Evolutionary conservation across 2,888 invertebrate genomes (phyloP), one percentile per base, ranked within the genome.

Genomic region (Callosobruchus maculatus): DNA sequence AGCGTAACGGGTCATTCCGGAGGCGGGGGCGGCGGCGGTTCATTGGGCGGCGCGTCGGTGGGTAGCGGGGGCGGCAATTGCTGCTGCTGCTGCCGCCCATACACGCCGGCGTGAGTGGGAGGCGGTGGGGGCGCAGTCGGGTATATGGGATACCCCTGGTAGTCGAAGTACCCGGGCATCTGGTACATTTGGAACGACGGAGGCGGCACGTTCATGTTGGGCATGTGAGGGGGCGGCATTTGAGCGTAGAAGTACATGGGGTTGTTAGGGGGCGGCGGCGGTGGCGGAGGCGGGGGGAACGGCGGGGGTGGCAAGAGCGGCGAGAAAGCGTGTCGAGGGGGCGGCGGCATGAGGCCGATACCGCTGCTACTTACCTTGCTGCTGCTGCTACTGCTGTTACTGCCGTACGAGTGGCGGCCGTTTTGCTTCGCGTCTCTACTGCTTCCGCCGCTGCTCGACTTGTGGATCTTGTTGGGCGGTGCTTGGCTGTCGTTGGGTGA

Each of bases 1-100:
- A 49, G 18, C 9, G 13, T 49, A 1, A 5, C 13, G 18, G 13
- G 20, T 71, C 74, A 81, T 74, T 85, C 85, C 26, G 88, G 88
- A n/a, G 89, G 88, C n/a, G 89, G 91, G 68, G 92, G 92, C 20
- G 92, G 92, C 22, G 92, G 92, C 7, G 91, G 91, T 72, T 88
- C 88, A 69, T 89, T 88, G 0, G 92, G 92, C 49, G 91, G 92
- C 13, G 91, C 91, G 79, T 89, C 90, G 73, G 87, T 86, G 3
- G 91, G 91, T 78, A 90, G 86, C 0, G 91, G 91, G 71, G 87
- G 88, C 13, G 74, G 82, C 67, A 79, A 83, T 73, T 81, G 80
- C 20, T 79, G 79, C 70, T n/a, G n/a, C n/a, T n/a, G n/a, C n/a
- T n/a, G n/a, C n/a, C 80, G 80, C 73, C 81, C 79, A 79, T 82